Conservation (phyloP, 1,140 invertebrate genomes). For the Octopus sinensis region DNA sequence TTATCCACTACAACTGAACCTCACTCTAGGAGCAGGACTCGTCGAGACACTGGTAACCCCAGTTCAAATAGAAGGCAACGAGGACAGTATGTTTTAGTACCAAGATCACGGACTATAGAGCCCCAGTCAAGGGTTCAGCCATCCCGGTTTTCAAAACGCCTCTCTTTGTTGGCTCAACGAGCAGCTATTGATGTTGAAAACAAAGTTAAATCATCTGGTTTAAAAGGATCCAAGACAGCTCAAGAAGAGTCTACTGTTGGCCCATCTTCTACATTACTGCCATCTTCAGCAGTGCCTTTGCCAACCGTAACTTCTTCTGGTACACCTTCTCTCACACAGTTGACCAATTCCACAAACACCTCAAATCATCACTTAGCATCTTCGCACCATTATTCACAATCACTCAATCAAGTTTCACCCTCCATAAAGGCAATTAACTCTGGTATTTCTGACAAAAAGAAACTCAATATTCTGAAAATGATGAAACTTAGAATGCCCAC, state of each 20-base stretch:
- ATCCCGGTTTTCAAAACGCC: not conserved
- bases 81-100: not conserved
- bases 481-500: slow-evolving; percentile 1
- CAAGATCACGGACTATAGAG: not conserved
- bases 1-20: not conserved
- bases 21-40: too few relatives aligned
- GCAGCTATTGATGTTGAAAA: not conserved
- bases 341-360: not conserved
- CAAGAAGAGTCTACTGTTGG: not conserved
- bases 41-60: not conserved
- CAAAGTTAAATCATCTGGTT: not conserved
- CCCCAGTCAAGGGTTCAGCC: not conserved
- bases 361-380: too few relatives aligned
- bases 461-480: not conserved
- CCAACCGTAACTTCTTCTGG: not conserved
- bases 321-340: not conserved
- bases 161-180: not conserved
- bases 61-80: not conserved
- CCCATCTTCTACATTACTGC: not conserved
- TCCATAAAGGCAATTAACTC: too few relatives aligned
- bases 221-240: not conserved
- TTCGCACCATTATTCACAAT: too few relatives aligned
- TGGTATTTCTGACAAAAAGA: not conserved
- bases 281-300: not conserved
- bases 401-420: too few relatives aligned